phyloP scores from a whole-genome alignment of 2,888 invertebrate genomes.

The Punctoribates punctum region DNA sequence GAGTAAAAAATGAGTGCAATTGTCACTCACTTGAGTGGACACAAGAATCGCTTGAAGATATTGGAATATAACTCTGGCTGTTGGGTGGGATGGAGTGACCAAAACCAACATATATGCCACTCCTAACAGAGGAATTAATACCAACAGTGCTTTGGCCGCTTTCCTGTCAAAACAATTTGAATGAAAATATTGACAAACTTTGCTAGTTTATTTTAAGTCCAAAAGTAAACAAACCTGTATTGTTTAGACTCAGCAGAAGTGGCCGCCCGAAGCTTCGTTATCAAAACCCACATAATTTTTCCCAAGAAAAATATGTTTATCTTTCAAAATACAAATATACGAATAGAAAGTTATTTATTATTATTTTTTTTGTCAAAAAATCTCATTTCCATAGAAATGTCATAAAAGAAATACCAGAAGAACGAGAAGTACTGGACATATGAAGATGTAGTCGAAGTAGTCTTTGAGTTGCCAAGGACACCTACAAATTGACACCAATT shows the following conservation, averaged over 20 bases:
- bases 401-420: slow-evolving; percentile 69
- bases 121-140: slow-evolving; percentile 87
- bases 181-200: slow-evolving; percentile 5
- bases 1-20: slow-evolving; percentile 9
- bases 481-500: slow-evolving; percentile 31
- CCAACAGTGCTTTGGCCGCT: slow-evolving; percentile 83
- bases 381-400: slow-evolving; percentile 63
- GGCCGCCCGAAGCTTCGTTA: slow-evolving; percentile 85
- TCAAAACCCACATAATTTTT: slow-evolving; percentile 68
- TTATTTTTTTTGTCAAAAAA: slow-evolving; percentile 49
- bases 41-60: slow-evolving; percentile 75
- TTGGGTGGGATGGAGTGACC: slow-evolving; percentile 66
- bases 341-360: slow-evolving; percentile 55
- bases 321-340: slow-evolving; percentile 51
- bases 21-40: slow-evolving; percentile 74
- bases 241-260: slow-evolving; percentile 86
- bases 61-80: slow-evolving; percentile 68
- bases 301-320: slow-evolving; percentile 54
- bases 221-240: slow-evolving; percentile 52
- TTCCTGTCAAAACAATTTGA: slow-evolving; percentile 65
- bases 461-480: slow-evolving; percentile 78
- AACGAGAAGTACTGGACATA: slow-evolving; percentile 75
- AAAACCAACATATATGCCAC: slow-evolving; percentile 83
- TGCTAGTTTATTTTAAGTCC: not conserved
- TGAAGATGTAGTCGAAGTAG: slow-evolving; percentile 80